Percentiles rank a stretch among this genome's conserved stretches.
phyloP scores from a whole-genome alignment of 2,888 invertebrate species.

The Cantharis rufa region DNA sequence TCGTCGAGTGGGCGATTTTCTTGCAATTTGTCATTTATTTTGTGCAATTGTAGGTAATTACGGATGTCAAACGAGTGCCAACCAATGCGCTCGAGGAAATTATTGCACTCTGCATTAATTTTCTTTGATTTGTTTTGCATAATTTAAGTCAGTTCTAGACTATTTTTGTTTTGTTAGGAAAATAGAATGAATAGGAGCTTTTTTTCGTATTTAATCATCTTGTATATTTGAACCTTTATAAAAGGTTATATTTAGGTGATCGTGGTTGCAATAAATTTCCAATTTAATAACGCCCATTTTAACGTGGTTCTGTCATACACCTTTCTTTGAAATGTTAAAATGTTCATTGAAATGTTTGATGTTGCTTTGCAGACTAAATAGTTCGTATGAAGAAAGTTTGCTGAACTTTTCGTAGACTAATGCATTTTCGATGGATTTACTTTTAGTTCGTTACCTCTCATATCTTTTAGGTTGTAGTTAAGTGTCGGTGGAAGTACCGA shows the following conservation, averaged over 20 bases:
- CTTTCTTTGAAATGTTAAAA: not conserved
- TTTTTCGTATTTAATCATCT: not conserved
- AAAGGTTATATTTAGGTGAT: not conserved
- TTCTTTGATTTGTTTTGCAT: not conserved
- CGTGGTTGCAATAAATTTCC: not conserved
- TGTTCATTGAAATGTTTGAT: not conserved
- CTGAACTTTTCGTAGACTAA: not conserved
- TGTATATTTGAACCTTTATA: not conserved
- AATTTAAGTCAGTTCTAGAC: not conserved
- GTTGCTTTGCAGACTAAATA: not conserved
- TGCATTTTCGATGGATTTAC: not conserved
- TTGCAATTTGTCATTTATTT: conserved; percentile 13
- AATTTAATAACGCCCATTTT: not conserved
- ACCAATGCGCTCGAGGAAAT: not conserved
- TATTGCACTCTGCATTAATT: not conserved
- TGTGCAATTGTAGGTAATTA: conserved; percentile 11
- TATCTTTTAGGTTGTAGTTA: not conserved
- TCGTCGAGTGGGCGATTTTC: conserved; percentile 5
- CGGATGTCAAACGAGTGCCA: not conserved
- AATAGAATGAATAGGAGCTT: not conserved
- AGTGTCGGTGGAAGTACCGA: not conserved
- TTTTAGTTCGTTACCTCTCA: not conserved
- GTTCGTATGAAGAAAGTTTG: not conserved
- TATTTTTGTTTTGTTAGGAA: not conserved
- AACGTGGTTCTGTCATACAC: not conserved